Evolutionary conservation across 2,888 invertebrate genomes (phyloP), one percentile per base, ranked within the genome.

Genomic region (Panzeria rudis): DNA sequence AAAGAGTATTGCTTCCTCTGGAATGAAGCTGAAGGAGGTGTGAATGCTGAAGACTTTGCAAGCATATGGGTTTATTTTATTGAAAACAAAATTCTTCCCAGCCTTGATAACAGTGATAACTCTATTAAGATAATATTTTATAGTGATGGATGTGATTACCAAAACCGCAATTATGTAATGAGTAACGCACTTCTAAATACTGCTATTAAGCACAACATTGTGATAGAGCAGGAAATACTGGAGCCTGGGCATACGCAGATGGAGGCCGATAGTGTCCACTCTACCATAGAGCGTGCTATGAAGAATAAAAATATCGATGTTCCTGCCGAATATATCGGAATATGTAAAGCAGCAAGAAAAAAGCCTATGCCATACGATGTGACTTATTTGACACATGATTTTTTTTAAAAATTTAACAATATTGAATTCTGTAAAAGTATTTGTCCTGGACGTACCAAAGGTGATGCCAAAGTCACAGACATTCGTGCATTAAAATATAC

Each of bases 341-440:
- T 81, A 38, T 75, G 82, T 56, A 76, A 76, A 71, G 76, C 54
- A 62, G 71, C 82, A 35, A 61, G 76, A 77, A 76, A n/a, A 76
- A 83, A 83, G 38, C 78, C 78, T 38, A 20, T 41, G 23, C 78
- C 78, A 23, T 68, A 83, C 25, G 79, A 83, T 69, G 78, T 75
- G 29, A 73, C 50, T 59, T 83, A 78, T 50, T 77, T 77, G 35
- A n/a, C 35, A 44, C 59, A 80, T 72, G 50, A 32, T 25, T 80
- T 79, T 71, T 80, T 82, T 29, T 50, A 72, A 59, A 83, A 71
- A 68, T 80, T 83, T 83, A 73, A 77, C 47, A 61, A 79, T 41
- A 44, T 84, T 84, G 25, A 61, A 81, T 84, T 84, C 35, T 61
- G 73, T 50, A 80, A 83, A 84, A 81, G n/a, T 66, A 77, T 86